These are phyloP conservation scores for Threskiornis aethiopicus DNA, from an alignment of 2,797 vertebrate genomes.

Conservation along the genomic window DNA sequence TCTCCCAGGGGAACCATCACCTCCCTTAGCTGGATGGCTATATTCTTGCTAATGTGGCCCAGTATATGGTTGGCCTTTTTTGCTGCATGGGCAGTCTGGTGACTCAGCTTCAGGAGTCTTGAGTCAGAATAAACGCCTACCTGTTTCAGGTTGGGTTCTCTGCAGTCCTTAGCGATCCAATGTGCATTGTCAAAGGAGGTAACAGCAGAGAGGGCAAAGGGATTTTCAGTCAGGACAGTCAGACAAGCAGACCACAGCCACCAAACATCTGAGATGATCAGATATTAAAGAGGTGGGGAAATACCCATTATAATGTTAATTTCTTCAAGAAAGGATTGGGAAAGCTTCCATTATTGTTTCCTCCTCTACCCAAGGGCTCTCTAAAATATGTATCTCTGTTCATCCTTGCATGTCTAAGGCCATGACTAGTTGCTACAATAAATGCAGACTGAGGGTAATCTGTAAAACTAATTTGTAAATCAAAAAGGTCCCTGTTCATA, in stretches of 20 bases:
- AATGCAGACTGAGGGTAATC: not conserved
- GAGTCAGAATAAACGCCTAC: not conserved
- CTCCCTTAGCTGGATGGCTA: not conserved
- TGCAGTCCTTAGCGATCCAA: not conserved
- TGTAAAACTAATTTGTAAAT: not conserved
- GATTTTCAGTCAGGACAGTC: not conserved
- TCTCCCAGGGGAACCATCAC: not conserved
- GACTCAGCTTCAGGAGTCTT: not conserved
- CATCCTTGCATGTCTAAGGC: not conserved
- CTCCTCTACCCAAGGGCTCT: not conserved
- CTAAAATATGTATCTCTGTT: not conserved
- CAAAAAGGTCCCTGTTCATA: not conserved
- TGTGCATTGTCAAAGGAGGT: not conserved
- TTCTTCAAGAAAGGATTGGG: not conserved
- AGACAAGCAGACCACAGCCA: not conserved
- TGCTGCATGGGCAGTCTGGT: not conserved
- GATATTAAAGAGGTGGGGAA: not conserved
- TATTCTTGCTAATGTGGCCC: not conserved
- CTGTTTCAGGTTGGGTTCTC: not conserved
- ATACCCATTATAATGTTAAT: not conserved
- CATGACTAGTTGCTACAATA: not conserved
- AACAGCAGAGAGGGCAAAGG: not conserved
- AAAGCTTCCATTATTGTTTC: not conserved
- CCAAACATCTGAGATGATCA: not conserved
- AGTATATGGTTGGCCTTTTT: not conserved